These are phyloP conservation scores for Apis laboriosa DNA, from an alignment of 1,140 invertebrate genomes.

Conservation along the genomic window DNA sequence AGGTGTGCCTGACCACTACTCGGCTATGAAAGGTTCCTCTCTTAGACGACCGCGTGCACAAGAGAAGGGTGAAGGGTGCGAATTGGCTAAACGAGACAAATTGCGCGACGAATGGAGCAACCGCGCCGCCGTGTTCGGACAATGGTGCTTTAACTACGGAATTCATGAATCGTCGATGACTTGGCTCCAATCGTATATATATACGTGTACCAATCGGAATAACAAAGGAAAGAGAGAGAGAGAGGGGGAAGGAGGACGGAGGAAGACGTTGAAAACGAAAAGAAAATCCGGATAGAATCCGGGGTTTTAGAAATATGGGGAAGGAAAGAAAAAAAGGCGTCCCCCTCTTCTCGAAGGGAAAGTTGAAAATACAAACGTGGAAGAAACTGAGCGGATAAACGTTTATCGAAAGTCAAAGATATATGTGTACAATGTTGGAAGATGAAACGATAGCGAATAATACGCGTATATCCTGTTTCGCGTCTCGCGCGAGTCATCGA, in stretches of 20 bases:
- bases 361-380: constrained; percentile 26
- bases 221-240: too few relatives aligned
- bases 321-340: too few relatives aligned
- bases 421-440: constrained; percentile 9
- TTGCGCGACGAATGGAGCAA: neutral
- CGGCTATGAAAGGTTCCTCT: constrained; percentile 42
- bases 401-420: constrained; percentile 50
- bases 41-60: neutral
- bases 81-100: constrained; percentile 25
- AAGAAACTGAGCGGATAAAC: constrained; percentile 29
- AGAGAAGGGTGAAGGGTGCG: neutral
- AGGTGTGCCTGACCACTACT: constrained; percentile 33
- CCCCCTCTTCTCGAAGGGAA: neutral
- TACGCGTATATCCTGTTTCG: constrained; percentile 41
- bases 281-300: too few relatives aligned
- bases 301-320: too few relatives aligned
- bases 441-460: constrained; percentile 56
- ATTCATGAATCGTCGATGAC: constrained; percentile 33
- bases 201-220: too few relatives aligned
- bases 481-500: constrained; percentile 1
- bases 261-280: too few relatives aligned
- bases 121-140: neutral
- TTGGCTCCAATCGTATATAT: neutral
- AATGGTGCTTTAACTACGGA: constrained; percentile 1
- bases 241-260: too few relatives aligned